These are phyloP conservation scores for Molothrus ater DNA, from an alignment of 2,797 vertebrate species.

Conservation along the genomic window DNA sequence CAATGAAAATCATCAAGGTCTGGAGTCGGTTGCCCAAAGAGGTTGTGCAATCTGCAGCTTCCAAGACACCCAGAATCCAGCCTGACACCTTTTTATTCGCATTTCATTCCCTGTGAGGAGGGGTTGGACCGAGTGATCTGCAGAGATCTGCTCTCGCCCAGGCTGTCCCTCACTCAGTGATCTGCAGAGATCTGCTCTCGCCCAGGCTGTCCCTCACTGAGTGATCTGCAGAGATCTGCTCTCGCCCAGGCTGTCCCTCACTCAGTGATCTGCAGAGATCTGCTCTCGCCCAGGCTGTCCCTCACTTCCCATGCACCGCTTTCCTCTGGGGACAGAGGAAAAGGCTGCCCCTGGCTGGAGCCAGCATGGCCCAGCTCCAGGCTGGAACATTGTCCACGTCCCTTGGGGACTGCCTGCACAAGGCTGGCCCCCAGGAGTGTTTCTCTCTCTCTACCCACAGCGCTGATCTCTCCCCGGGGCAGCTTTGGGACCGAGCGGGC, in stretches of 20 bases:
- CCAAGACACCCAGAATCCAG: fast-evolving
- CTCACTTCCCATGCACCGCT: fast-evolving
- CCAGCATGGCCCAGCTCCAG: fast-evolving
- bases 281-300: not conserved
- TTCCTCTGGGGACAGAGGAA: not conserved
- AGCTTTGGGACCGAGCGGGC: constrained; percentile 77
- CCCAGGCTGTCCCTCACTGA: no score
- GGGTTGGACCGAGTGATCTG: not conserved
- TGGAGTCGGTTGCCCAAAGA: not conserved
- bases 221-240: no score
- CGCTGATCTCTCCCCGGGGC: constrained; percentile 74
- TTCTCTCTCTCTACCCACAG: constrained; percentile 63
- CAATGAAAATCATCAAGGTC: fast-evolving
- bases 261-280: not conserved
- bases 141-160: not conserved
- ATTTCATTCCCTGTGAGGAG: not conserved
- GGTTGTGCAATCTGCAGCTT: not conserved
- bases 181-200: no score
- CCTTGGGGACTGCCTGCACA: not conserved
- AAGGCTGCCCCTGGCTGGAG: not conserved
- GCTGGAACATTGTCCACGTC: fast-evolving
- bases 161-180: no score
- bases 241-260: no score
- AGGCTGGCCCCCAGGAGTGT: not conserved
- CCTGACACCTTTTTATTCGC: not conserved